Base-by-base conservation (phyloP, 1,140 invertebrate species). In the Sinonovacula constricta region DNA sequence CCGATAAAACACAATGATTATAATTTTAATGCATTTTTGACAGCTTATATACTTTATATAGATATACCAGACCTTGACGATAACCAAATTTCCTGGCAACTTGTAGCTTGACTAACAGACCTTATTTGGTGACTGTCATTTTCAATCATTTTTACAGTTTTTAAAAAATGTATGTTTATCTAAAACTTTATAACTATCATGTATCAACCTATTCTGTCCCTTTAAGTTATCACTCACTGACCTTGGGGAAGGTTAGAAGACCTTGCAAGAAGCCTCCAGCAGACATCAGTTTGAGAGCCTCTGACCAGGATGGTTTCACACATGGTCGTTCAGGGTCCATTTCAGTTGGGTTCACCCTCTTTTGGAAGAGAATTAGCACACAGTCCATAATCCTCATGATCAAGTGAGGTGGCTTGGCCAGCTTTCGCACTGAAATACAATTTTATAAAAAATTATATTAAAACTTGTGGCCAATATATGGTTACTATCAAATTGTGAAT, bases 301-400 rank as follows among this genome's bases (percentile, higher is more conserved):
- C 98, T 3, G 94, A 93, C 97, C 98, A 99, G 0, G 97, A 98
- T 26, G 97, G 97, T 90, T 97, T 98, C 33, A 83, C 63, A 91
- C 95, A 97, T 0, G 94, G 93, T 5, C 95, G 94, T 26, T 95
- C 93, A 5, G 95, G 94, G 90, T 99, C 97, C 18, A 94, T 92
- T 85, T 95, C 94, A 1, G 96, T 93, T 0, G 95, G 93, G 90
- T 97, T 95, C 34, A 97, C 91, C 92, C 95, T 95, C 74, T 95
- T 93, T 77, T 98, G 97, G 89, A 99, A 99, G 0, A 99, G 91
- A 79, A 99, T 96, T 57, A 99, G 89, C 0, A 98, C 97, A 87
- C 96, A 97, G 87, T 99, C 98, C 97, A 99, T 99, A 80, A 99
- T 98, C 81, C 97, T 93, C 97, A 99, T 99, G 82, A 99, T 99